phyloP scores from a whole-genome alignment of 2,888 invertebrate genomes.

The Allophyes oxyacanthae region DNA sequence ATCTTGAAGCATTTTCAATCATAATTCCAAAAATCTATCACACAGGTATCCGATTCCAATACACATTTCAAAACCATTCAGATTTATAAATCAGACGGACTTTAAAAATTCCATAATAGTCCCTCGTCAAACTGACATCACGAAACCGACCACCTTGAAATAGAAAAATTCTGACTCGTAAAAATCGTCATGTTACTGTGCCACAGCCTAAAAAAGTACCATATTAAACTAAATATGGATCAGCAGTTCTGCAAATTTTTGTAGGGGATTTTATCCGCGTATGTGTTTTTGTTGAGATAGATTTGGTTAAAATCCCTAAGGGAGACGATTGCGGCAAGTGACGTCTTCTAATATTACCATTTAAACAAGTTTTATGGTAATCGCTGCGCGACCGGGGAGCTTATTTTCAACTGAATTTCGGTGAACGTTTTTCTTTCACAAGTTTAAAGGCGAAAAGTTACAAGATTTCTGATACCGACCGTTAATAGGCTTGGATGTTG shows the following conservation, averaged over 20 bases:
- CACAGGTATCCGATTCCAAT: constrained; percentile 8
- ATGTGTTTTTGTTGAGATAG: constrained; percentile 63
- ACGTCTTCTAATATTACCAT: constrained; percentile 89
- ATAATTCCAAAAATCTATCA: constrained; percentile 1
- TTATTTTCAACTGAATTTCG: constrained; percentile 84
- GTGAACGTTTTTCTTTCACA: constrained; percentile 80
- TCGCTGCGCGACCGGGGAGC: constrained; percentile 78
- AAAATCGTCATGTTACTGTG: constrained; percentile 59
- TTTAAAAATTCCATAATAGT: constrained; percentile 58
- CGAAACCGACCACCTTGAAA: constrained; percentile 69
- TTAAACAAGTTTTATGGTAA: constrained; percentile 90
- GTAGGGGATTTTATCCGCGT: constrained; percentile 24
- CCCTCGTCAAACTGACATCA: constrained; percentile 55
- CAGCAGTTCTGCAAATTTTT: constrained; percentile 48
- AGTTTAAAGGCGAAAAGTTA: constrained; percentile 83
- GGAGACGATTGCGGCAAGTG: constrained; percentile 79
- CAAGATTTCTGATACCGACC: constrained; percentile 79
- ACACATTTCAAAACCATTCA: constrained; percentile 31
- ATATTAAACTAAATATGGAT: not conserved
- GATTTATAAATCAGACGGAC: constrained; percentile 40
- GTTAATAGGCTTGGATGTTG: constrained; percentile 83
- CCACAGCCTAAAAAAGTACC: constrained; percentile 44
- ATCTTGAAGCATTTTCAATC: not conserved
- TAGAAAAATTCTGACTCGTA: constrained; percentile 65
- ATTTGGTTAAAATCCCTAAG: constrained; percentile 71